These are phyloP conservation scores for Polyodon spathula DNA, from an alignment of 2,113 vertebrate genomes.

Conservation along the genomic window DNA sequence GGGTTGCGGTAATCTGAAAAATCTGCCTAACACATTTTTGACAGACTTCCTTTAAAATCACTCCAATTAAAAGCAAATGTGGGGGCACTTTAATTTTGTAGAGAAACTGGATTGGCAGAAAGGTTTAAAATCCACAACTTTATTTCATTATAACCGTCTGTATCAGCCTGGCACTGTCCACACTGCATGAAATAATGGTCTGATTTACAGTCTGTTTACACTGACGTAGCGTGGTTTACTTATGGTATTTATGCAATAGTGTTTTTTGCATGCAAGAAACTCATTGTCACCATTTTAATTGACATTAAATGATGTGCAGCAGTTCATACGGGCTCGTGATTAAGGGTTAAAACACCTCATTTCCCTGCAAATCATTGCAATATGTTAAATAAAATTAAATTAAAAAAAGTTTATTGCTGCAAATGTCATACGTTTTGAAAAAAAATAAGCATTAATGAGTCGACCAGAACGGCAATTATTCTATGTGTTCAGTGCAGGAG, in stretches of 20 bases:
- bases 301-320: neutral
- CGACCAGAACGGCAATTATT: too few species aligned
- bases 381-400: neutral
- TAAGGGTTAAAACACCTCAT: neutral
- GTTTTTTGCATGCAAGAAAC: neutral
- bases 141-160: constrained; percentile 8
- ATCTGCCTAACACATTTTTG: constrained; percentile 40
- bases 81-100: constrained; percentile 28
- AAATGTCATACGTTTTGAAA: neutral
- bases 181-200: constrained; percentile 8
- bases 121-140: constrained; percentile 15
- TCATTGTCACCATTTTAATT: constrained; percentile 4
- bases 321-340: neutral
- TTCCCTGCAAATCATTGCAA: neutral
- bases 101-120: constrained; percentile 6
- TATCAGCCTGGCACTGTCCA: neutral
- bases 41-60: constrained; percentile 41
- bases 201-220: neutral
- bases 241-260: neutral
- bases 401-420: neutral
- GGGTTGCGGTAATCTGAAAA: constrained; percentile 46
- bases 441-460: too few species aligned
- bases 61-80: constrained; percentile 40
- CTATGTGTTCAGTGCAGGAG: too few species aligned
- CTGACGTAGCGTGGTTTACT: constrained; percentile 4